Evolutionary conservation across 1,140 invertebrate genomes (phyloP), one percentile per base, ranked within the genome.

Genomic region (Archegozetes longisetosus): DNA sequence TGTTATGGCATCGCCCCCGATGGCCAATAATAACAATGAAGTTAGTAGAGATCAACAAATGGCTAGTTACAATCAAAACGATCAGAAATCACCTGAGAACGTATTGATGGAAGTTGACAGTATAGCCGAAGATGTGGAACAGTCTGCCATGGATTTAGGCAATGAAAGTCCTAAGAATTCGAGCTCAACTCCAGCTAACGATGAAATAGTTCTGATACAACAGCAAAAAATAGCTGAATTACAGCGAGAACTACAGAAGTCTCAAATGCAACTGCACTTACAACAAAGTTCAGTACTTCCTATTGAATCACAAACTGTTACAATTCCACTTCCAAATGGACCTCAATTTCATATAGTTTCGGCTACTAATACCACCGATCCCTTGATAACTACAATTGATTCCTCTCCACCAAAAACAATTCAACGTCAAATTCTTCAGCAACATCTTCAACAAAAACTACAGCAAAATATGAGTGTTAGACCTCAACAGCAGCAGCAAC

Each of bases 201-300:
- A 65, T 32, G 63, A 67, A 17, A 68, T 70, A 62, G 65, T 93
- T 27, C 79, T 81, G 54, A 83, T 88, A 65, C 88, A 93, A 68
- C 82, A 88, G 64, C 80, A 84, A 51, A 82, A 84, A 68, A 95
- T 95, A 51, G 83, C 88, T 66, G 85, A 91, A 64, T 73, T 95
- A 29, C 84, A 93, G 69, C 73, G 84, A 3, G 86, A 93, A 64
- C 69, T 95, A 32, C 68, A 74, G 32, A 67, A 66, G 49, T 74
- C 70, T 23, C 70, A 72, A 60, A 48, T 66, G 46, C 61, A 67
- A 51, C 53, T 71, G 14, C 58, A 67, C 22, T 54, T 69, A 24
- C 65, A 68, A 50, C 66, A 72, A 47, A 62, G 28, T 25, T 14
- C 58, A 13, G 22, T 40, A 13, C 24, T 62, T 29, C 17, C 52